Percentiles rank a stretch among this genome's conserved stretches.
These are phyloP conservation scores for Palythoa grandis DNA, from an alignment of 92 coral and sea anemone genomes.

Conservation along the genomic window DNA sequence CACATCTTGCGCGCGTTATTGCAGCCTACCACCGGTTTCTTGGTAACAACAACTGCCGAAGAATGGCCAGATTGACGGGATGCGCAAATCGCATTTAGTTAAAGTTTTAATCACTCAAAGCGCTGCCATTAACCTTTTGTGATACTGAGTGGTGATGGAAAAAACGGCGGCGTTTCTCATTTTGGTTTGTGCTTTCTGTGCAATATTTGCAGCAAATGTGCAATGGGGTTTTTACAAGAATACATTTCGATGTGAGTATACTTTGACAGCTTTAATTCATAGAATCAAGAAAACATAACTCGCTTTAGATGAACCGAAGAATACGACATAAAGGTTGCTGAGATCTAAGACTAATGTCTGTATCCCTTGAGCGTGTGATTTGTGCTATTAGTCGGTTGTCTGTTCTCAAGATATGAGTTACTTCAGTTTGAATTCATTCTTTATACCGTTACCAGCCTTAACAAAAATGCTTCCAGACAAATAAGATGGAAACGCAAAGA, in stretches of 20 bases:
- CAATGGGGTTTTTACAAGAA: conserved; percentile 21
- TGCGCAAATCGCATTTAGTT: not conserved
- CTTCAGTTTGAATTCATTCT: too few species aligned
- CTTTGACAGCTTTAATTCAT: not conserved
- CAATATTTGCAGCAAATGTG: not conserved
- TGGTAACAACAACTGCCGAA: not conserved
- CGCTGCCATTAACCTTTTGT: not conserved
- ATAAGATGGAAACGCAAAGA: too few species aligned
- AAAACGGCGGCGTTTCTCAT: not conserved
- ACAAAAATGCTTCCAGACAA: too few species aligned
- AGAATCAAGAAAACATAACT: not conserved
- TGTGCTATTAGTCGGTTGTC: too few species aligned
- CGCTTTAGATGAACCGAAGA: not conserved
- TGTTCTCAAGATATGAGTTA: too few species aligned
- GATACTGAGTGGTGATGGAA: conserved; percentile 2
- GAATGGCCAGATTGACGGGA: not conserved
- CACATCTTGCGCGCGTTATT: conserved; percentile 20
- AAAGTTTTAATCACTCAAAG: not conserved
- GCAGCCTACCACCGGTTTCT: not conserved
- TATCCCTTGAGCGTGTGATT: too few species aligned
- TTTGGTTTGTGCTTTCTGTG: not conserved
- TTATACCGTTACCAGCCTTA: too few species aligned
- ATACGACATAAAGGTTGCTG: too few species aligned
- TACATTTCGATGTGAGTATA: conserved; percentile 29
- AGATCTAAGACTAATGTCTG: too few species aligned